phyloP scores from a whole-genome alignment of 2,113 vertebrate species.

The Dasyornis broadbenti region DNA sequence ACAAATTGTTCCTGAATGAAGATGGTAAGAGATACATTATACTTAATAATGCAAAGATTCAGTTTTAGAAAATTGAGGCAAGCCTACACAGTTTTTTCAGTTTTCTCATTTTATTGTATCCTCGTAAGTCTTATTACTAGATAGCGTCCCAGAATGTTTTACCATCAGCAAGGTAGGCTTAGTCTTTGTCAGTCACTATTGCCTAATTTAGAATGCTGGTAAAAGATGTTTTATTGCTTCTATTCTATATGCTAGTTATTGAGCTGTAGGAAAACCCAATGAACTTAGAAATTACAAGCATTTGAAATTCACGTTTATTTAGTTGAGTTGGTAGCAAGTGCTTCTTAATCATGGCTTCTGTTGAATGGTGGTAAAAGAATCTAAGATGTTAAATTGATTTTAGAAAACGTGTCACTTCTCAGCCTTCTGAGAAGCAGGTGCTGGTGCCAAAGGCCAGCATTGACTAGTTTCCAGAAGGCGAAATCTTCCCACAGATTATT shows the following conservation, averaged over 20 bases:
- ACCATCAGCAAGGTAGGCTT: neutral
- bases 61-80: neutral
- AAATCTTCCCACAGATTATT: neutral
- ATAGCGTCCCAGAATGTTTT: neutral
- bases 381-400: neutral
- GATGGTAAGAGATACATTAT: conserved; percentile 80
- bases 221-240: neutral
- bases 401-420: neutral
- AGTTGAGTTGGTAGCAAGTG: neutral
- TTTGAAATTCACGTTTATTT: neutral
- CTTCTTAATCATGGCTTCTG: neutral
- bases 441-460: neutral
- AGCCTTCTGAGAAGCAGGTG: neutral
- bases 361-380: neutral
- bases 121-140: neutral
- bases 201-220: neutral
- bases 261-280: neutral
- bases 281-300: neutral
- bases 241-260: neutral
- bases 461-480: neutral
- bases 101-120: neutral
- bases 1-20: conserved; percentile 97
- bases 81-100: neutral
- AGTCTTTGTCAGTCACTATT: neutral
- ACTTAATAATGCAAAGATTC: neutral